A percentile compares a stretch with the other conserved stretches of the same genome.
Evolutionary conservation across 2,888 invertebrate species (phyloP).

Genomic region (Epinotia bilunana): DNA sequence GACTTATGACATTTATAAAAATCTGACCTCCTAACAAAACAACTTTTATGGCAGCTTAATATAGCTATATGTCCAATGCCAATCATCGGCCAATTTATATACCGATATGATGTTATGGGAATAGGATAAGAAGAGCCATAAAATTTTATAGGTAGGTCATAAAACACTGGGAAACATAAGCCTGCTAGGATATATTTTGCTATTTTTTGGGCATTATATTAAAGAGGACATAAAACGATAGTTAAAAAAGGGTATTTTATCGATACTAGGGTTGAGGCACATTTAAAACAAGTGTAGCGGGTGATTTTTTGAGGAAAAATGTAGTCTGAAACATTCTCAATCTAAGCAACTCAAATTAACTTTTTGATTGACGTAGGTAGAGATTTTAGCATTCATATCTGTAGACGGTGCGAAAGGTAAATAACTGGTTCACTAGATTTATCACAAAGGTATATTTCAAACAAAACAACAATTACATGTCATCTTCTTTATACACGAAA

Average conservation of each 20-base stretch:
- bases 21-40: not conserved
- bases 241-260: constrained; percentile 41
- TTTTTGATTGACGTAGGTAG: too few relatives aligned
- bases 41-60: constrained; percentile 5
- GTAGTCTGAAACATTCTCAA: too few relatives aligned
- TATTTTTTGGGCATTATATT: constrained; percentile 31
- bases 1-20: not conserved
- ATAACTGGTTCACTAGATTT: too few relatives aligned
- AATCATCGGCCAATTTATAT: constrained; percentile 33
- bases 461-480: too few relatives aligned
- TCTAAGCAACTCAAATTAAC: too few relatives aligned
- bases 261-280: constrained; percentile 13
- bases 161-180: constrained; percentile 35
- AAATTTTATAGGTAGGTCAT: constrained; percentile 33
- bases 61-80: constrained; percentile 12
- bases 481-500: too few relatives aligned
- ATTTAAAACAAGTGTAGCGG: not conserved
- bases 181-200: constrained; percentile 32
- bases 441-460: too few relatives aligned
- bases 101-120: constrained; percentile 21
- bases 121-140: constrained; percentile 25
- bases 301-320: not conserved
- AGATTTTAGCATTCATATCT: too few relatives aligned
- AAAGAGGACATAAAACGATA: constrained; percentile 30
- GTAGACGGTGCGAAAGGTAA: too few relatives aligned